Evolutionary conservation across 2,113 vertebrate genomes (phyloP).

Genomic region (Eclectus roratus): DNA sequence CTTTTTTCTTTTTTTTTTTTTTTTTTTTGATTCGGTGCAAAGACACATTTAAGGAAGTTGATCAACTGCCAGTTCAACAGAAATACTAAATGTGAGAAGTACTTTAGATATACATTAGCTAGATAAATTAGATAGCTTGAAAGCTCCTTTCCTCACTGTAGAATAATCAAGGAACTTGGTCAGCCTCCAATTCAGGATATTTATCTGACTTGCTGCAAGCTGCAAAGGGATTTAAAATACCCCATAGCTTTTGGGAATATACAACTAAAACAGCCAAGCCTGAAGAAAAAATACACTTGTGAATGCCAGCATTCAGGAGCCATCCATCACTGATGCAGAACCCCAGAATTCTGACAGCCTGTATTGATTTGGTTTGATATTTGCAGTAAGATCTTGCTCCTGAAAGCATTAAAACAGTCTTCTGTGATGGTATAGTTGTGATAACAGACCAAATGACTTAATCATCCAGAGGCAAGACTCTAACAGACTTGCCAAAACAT

Average conservation of each 20-base stretch:
- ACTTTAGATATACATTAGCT: slow-evolving; percentile 2
- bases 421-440: neutral
- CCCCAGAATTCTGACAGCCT: neutral
- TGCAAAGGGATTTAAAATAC: slow-evolving; percentile 37
- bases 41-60: neutral
- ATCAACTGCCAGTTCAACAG: neutral
- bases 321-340: slow-evolving; percentile 30
- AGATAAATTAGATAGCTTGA: slow-evolving; percentile 46
- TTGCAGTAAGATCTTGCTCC: slow-evolving; percentile 14
- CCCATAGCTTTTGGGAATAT: slow-evolving; percentile 31
- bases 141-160: slow-evolving; percentile 44
- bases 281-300: slow-evolving; percentile 40
- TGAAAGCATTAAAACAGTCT: neutral
- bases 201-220: slow-evolving; percentile 48
- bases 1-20: neutral
- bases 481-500: neutral
- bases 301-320: slow-evolving; percentile 16
- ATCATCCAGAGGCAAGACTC: neutral
- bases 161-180: slow-evolving; percentile 54
- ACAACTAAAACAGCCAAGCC: neutral
- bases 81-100: slow-evolving; percentile 29
- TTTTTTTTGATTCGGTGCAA: neutral
- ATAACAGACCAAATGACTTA: neutral
- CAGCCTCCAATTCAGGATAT: slow-evolving; percentile 43
- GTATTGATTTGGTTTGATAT: slow-evolving; percentile 26